Evolutionary conservation across 2,113 vertebrate species (phyloP), one percentile per base, ranked within the genome.

Genomic region (Sinocyclocheilus grahami): DNA sequence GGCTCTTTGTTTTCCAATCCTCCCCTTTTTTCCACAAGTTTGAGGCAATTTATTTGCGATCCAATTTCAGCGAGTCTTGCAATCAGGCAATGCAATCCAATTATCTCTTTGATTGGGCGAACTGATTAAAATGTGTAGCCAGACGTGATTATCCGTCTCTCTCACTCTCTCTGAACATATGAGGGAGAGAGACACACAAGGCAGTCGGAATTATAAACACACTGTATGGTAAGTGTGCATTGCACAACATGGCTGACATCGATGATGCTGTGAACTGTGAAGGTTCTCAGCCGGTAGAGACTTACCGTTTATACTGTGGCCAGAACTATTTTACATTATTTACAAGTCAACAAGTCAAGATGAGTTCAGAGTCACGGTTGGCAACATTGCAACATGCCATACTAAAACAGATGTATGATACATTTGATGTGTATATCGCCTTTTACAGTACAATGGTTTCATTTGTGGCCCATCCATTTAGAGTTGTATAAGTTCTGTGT

Each of bases 21-120:
- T 80, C 60, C 62, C 83, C 82, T 83, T 86, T 89, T 88, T 89
- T 89, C 85, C 86, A 88, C 86, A 87, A 89, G 89, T 91, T 90
- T 90, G 86, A 89, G 86, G 88, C 88, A 89, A 90, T 92, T 90
- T 92, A 90, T 91, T 90, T 89, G 87, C 84, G 82, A 88, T 87
- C 89, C 90, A 92, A 92, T 91, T 89, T 91, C 89, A 86, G 60
- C 13, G 83, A 86, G 83, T 86, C 86, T 87, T 85, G 86, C 87
- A 89, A 91, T 91, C 87, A 90, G 87, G 88, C 88, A 92, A 91
- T 82, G 86, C 89, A 91, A 90, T 90, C 87, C 90, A 91, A 89
- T 91, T 87, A 89, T 91, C 89, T 89, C 87, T 89, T 90, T 89
- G 89, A 90, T 88, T 87, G 89, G 89, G 88, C 86, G 86, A 89